phyloP scores from a whole-genome alignment of 2,113 vertebrate species.

The Setophaga kirtlandii region DNA sequence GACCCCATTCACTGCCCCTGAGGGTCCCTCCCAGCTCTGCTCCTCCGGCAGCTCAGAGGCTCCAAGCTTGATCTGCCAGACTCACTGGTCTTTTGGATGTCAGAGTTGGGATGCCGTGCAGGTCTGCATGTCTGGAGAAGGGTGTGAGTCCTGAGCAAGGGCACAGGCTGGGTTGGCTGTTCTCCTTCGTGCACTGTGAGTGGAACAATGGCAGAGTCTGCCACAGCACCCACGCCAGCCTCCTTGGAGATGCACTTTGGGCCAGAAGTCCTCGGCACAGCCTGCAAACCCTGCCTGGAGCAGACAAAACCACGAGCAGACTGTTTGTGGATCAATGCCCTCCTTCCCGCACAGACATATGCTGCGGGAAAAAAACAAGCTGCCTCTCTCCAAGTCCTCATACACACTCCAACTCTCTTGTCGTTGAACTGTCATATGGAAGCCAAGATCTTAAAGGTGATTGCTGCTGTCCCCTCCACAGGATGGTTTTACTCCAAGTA shows the following conservation, averaged over 20 bases:
- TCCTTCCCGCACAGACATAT: conserved; percentile 54
- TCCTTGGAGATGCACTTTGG: not conserved
- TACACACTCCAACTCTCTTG: not conserved
- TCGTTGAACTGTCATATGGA: not conserved
- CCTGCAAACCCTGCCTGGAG: not conserved
- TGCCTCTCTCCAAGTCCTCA: not conserved
- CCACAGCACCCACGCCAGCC: not conserved
- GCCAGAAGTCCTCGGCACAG: not conserved
- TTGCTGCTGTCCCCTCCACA: not conserved
- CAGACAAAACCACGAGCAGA: not conserved
- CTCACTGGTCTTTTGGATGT: not conserved
- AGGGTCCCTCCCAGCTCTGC: not conserved
- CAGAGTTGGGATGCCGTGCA: rapidly evolving
- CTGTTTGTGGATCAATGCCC: conserved; percentile 26
- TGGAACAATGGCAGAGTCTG: not conserved
- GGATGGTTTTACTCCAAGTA: not conserved
- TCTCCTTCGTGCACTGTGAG: not conserved
- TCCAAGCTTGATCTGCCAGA: not conserved
- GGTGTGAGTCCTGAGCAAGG: not conserved
- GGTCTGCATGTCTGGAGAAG: not conserved
- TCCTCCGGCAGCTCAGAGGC: not conserved
- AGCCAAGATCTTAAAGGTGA: not conserved
- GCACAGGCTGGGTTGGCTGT: not conserved
- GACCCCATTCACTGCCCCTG: not conserved
- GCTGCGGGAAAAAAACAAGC: conserved; percentile 14